Percentiles rank a stretch among this genome's conserved stretches.
These are phyloP conservation scores for Egretta garzetta DNA, from an alignment of 2,113 vertebrate species.

Conservation along the genomic window DNA sequence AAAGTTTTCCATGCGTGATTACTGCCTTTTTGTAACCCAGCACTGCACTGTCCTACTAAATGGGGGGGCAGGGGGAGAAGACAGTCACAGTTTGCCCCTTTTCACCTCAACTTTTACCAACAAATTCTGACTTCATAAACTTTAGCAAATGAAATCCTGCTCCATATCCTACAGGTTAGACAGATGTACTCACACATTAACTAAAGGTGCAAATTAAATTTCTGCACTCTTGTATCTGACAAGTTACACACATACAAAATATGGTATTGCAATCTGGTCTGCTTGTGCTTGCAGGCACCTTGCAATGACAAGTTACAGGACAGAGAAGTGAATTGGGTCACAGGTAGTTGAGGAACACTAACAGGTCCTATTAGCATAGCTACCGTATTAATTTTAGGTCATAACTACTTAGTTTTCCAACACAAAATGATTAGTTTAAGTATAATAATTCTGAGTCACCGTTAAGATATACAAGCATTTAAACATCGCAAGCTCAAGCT, in stretches of 20 bases:
- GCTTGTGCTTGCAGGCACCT: not conserved
- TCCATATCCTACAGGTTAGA: not conserved
- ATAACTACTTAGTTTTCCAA: not conserved
- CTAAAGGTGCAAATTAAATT: not conserved
- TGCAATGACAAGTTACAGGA: not conserved
- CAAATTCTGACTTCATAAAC: no score
- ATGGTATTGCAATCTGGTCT: not conserved
- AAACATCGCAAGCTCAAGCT: not conserved
- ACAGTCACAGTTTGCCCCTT: not conserved
- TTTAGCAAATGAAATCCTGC: not conserved
- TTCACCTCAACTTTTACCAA: not conserved
- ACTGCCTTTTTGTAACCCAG: not conserved
- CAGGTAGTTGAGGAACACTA: not conserved
- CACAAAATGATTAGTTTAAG: not conserved
- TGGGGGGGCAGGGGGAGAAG: fast-evolving
- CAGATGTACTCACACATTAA: not conserved
- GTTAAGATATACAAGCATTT: not conserved
- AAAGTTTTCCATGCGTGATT: not conserved
- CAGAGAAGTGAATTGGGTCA: not conserved
- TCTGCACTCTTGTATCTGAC: fast-evolving
- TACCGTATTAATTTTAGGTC: not conserved
- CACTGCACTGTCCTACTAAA: not conserved
- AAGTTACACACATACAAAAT: not conserved
- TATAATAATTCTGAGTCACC: not conserved
- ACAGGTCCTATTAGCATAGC: no score